Conservation (phyloP, 92 coral and sea anemone species). For the Isaurus tuberculatus region DNA sequence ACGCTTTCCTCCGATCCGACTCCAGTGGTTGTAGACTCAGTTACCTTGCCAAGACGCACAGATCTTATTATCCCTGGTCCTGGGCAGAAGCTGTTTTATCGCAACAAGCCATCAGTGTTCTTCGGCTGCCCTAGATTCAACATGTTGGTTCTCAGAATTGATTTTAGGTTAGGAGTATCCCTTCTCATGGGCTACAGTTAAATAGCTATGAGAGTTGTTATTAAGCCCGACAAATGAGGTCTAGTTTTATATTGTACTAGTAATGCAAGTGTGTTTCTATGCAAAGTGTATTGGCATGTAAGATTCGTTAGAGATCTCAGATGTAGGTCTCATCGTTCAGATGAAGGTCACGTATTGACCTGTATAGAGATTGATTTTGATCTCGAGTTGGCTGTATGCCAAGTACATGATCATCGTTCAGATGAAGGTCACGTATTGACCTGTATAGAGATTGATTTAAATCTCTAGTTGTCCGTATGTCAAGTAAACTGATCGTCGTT, state of each 20-base stretch:
- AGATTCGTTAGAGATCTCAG: constrained; percentile 8
- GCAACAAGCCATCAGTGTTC: constrained; percentile 26
- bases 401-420: constrained; percentile 10
- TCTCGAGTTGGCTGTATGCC: constrained; percentile 6
- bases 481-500: constrained; percentile 7
- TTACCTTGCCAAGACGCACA: constrained; percentile 19
- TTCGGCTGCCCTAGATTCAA: constrained; percentile 43
- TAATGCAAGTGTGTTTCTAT: too few relatives aligned
- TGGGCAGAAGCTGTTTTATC: constrained; percentile 23
- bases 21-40: constrained; percentile 27
- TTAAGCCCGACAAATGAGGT: constrained; percentile 14
- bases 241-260: background rate
- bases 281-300: constrained; percentile 19
- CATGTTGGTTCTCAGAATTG: constrained; percentile 39
- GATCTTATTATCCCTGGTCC: constrained; percentile 50
- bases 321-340: constrained; percentile 1
- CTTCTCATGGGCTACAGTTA: constrained; percentile 4
- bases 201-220: constrained; percentile 16
- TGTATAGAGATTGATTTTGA: background rate
- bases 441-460: background rate
- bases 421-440: constrained; percentile 16
- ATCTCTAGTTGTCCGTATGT: background rate
- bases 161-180: constrained; percentile 3
- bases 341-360: constrained; percentile 26
- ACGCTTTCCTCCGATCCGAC: constrained; percentile 2